Base-by-base conservation (phyloP, 2,888 invertebrate genomes). In the Germaria angustata region DNA sequence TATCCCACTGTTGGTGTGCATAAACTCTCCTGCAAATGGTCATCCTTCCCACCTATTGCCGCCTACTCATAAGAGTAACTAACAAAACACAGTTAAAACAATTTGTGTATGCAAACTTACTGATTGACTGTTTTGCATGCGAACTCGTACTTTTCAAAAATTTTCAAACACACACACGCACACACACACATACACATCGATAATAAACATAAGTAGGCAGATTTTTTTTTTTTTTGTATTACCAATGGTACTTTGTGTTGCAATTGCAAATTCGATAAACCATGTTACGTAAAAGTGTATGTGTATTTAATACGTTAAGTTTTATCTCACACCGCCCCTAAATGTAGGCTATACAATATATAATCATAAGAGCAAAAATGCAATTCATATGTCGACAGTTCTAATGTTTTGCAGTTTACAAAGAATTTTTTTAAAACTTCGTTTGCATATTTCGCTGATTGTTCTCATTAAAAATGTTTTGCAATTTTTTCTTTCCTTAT, bases 301-400 rank as follows among this genome's bases (percentile, higher is more conserved):
- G 13, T 39, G 49, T 17, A 39, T 55, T n/a, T 51, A 11, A 51
- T 63, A 20, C 15, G 20, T 41, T 41, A 72, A 73, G 66, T 72
- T n/a, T 44, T 24, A 39, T 22, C 69, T 80, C 51, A 75, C 55
- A 69, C 75, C 6, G 28, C 28, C 65, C 71, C 75, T 59, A 76
- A 81, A 76, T 81, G 46, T 81, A 81, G 81, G 76, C 81, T 81
- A 77, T 61, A 66, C 20, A 66, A 76, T 69, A 75, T 76, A 65
- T 57, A 51, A 66, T 72, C 49, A 28, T 51, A 17, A 46, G 17
- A 57, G 20, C 39, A 20, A 13, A 22, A 39, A 11, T 68, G 65
- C 51, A 28, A 22, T 81, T 53, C 65, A 61, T 36, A 61, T 65
- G 61, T 73, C 63, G 65, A 44, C 78, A 61, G 53, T 46, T 82